Percentiles rank a stretch among this genome's conserved stretches.
phyloP scores from a whole-genome alignment of 1,140 invertebrate species.

The Theocolax elegans region DNA sequence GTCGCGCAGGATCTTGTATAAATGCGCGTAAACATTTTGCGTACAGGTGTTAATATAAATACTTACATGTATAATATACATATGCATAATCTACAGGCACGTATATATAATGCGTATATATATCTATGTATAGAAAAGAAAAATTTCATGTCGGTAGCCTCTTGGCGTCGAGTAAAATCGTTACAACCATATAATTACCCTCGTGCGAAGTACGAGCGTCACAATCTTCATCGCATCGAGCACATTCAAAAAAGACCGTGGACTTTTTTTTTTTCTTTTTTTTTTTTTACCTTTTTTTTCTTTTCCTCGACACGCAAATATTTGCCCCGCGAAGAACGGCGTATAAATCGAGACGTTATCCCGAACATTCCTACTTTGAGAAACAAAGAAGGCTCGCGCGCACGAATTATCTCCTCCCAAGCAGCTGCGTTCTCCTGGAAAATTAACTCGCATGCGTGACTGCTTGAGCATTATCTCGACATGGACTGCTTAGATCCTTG shows the following conservation, averaged over 20 bases:
- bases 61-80: no score
- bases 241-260: no score
- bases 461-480: slow-evolving; percentile 44
- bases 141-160: neutral
- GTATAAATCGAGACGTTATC: slow-evolving; percentile 13
- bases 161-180: slow-evolving; percentile 7
- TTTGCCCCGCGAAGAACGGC: neutral
- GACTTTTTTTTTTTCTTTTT: no score
- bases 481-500: neutral
- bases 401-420: slow-evolving; percentile 3
- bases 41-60: no score
- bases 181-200: slow-evolving; percentile 6
- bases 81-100: no score
- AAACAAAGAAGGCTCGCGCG: neutral
- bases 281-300: no score
- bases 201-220: slow-evolving; percentile 1
- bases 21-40: no score
- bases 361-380: neutral
- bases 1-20: no score
- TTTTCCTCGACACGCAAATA: slow-evolving; percentile 21
- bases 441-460: slow-evolving; percentile 50
- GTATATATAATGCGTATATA: no score
- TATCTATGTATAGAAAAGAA: no score
- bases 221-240: neutral
- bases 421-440: slow-evolving; percentile 40